Conservation (phyloP, 2,888 invertebrate genomes). For the Tetranychus truncatus region DNA sequence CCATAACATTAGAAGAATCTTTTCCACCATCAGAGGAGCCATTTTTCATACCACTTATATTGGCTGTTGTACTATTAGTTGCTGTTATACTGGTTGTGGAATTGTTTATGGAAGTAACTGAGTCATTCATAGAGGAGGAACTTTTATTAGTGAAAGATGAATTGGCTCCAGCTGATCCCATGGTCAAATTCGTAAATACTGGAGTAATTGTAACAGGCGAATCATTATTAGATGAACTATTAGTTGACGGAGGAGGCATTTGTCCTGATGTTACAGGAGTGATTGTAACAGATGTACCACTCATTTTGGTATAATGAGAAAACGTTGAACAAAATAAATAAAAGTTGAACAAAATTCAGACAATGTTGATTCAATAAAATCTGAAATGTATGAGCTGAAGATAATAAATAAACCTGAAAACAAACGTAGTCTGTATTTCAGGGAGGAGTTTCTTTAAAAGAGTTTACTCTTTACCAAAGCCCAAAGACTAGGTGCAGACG, state of each 20-base stretch:
- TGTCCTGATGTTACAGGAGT: conserved; percentile 1
- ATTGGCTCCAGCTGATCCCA: not conserved
- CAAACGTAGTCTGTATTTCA: too few relatives aligned
- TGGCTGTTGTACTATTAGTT: not conserved
- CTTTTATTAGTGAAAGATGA: not conserved
- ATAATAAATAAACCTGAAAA: too few relatives aligned
- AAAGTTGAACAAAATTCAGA: too few relatives aligned
- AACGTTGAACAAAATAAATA: not conserved
- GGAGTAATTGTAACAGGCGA: conserved; percentile 8
- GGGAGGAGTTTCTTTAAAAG: too few relatives aligned
- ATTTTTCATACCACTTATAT: not conserved
- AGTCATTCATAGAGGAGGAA: not conserved
- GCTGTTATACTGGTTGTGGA: not conserved
- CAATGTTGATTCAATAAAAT: too few relatives aligned
- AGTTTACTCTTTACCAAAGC: too few relatives aligned
- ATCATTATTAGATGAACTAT: not conserved
- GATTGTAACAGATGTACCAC: conserved; percentile 5
- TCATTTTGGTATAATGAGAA: not conserved
- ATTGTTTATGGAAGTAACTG: not conserved
- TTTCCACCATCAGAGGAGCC: not conserved
- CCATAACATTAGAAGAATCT: not conserved
- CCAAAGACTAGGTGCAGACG: too few relatives aligned
- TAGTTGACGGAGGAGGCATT: not conserved
- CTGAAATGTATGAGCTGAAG: too few relatives aligned
- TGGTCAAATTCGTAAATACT: not conserved